Evolutionary conservation across 2,113 vertebrate genomes (phyloP), one percentile per base, ranked within the genome.

Genomic region (Canis aureus): DNA sequence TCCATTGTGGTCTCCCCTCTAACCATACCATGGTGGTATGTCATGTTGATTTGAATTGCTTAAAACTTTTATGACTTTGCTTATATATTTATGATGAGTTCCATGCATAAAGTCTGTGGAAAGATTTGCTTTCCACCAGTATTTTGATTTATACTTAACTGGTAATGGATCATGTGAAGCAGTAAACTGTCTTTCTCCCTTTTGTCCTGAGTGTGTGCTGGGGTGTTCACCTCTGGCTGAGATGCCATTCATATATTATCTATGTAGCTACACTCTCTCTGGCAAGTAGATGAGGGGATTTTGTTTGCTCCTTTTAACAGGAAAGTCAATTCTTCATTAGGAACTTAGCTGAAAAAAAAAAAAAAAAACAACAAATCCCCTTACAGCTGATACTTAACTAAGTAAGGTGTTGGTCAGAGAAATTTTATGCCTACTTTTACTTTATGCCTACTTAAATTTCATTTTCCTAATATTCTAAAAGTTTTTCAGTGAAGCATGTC

Each of bases 391-490:
- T 23, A 11, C 32, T 91, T 85, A 55, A 2, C 22, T 59, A 95
- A 92, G 13, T 27, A 91, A 90, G 23, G 2, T n/a, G n/a, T 71
- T 27, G 51, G 6, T 43, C 3, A 13, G n/a, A 83, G 15, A 62
- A 89, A 49, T 64, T 29, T 60, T 84, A 64, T 67, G 10, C 10
- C 11, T 16, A 62, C 6, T 92, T 4, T 35, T 43, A 43, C 43
- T 29, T 60, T 84, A 64, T 67, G 10, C 12, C 11, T 16, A 62
- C 6, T 92, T 67, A 84, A 78, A 59, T 43, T 92, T 82, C 15
- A 43, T 86, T 96, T 92, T 79, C 25, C 51, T 62, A 66, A 62
- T 80, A 55, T 53, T 90, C 13, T 89, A 51, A 95, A 92, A 64
- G 2, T 0, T 67, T 79, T 91, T 66, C n/a, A 92, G 0, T 32